Conservation (phyloP, 2,113 vertebrate species). For the Bungarus multicinctus region DNA sequence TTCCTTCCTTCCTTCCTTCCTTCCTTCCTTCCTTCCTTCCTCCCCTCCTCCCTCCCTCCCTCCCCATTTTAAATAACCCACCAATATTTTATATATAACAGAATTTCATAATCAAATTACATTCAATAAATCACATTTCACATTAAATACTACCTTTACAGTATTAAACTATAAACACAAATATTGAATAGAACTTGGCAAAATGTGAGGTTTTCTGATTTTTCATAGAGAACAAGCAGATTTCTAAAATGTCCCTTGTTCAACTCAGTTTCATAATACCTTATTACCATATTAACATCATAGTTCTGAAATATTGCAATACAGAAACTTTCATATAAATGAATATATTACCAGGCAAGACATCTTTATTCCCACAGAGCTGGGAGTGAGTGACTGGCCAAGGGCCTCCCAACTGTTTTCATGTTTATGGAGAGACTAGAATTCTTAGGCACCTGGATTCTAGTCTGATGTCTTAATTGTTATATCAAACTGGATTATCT, state of each 20-base stretch:
- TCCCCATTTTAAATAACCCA: constrained; percentile 53
- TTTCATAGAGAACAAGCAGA: background rate
- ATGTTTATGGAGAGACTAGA: background rate
- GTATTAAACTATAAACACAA: background rate
- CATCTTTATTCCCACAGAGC: background rate
- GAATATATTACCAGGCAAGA: background rate
- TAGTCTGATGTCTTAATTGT: background rate
- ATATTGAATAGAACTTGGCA: constrained; percentile 3
- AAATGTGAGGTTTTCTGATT: background rate
- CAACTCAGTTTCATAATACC: background rate
- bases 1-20: constrained; percentile 51
- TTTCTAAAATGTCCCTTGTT: background rate
- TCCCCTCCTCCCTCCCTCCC: constrained; percentile 59
- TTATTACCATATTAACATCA: background rate
- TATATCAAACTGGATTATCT: background rate
- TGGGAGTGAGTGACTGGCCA: background rate
- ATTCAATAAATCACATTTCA: constrained; percentile 10
- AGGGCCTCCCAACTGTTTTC: background rate
- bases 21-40: constrained; percentile 53
- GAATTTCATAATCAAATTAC: constrained; percentile 18
- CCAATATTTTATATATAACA: constrained; percentile 37
- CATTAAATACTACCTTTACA: too few species aligned
- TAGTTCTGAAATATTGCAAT: background rate
- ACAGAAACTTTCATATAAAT: background rate
- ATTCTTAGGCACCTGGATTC: background rate